Evolutionary conservation across 2,797 vertebrate genomes (phyloP).

Genomic region (Acipenser transmontanus): DNA sequence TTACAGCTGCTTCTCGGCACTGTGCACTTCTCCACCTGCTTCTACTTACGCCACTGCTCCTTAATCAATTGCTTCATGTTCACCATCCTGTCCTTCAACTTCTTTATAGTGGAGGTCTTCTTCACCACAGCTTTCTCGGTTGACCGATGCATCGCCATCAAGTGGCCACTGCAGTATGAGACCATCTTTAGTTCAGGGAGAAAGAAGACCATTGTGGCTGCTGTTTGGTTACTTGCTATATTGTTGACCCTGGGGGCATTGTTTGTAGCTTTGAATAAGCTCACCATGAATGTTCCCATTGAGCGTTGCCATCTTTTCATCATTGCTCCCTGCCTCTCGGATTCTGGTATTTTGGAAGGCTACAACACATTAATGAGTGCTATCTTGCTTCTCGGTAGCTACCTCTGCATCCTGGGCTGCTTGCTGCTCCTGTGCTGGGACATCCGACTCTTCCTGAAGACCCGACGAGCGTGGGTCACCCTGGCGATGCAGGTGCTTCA

Average conservation of each 20-base stretch:
- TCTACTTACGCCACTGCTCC: too few relatives aligned
- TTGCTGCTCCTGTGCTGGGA: slow-evolving; percentile 34
- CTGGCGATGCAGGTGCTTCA: slow-evolving; percentile 30
- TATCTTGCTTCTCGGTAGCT: slow-evolving; percentile 27
- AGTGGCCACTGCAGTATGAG: slow-evolving; percentile 33
- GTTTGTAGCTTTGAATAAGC: slow-evolving; percentile 16
- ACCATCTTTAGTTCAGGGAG: slow-evolving; percentile 18
- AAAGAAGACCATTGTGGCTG: slow-evolving; percentile 14
- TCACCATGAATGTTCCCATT: slow-evolving; percentile 17
- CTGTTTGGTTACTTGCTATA: slow-evolving; percentile 19
- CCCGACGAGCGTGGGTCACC: slow-evolving; percentile 26
- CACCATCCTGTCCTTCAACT: slow-evolving; percentile 20
- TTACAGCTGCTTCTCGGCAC: slow-evolving; percentile 20
- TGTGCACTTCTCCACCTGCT: slow-evolving; percentile 22
- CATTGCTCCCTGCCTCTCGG: slow-evolving; percentile 21
- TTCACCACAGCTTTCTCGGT: slow-evolving; percentile 31
- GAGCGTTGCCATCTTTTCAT: slow-evolving; percentile 24
- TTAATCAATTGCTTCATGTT: slow-evolving; percentile 30
- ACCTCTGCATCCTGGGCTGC: slow-evolving; percentile 28
- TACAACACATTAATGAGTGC: slow-evolving; percentile 13
- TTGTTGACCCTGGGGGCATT: slow-evolving; percentile 17
- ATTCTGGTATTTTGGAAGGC: slow-evolving; percentile 2
- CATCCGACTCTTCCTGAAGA: slow-evolving; percentile 19
- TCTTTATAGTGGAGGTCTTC: slow-evolving; percentile 32
- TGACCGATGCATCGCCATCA: slow-evolving; percentile 32